Base-by-base conservation (phyloP, 2,113 vertebrate species). In the Ivindomyrus marchei region DNA sequence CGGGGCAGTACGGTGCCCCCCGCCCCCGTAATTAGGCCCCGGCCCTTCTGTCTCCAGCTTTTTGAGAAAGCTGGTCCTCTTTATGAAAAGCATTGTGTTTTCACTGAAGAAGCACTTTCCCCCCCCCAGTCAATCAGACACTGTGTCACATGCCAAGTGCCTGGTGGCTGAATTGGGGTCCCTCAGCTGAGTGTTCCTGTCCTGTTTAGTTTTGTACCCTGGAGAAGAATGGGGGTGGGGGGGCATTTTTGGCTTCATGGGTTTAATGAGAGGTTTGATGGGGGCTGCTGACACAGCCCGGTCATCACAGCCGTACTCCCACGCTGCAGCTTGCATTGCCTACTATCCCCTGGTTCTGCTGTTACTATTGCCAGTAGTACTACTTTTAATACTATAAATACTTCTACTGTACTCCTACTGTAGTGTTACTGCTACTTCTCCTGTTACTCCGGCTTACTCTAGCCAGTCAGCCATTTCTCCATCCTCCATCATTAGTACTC, bases 1-100 rank as follows among this genome's bases (percentile, higher is more conserved):
- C 93, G 91, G 93, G 93, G 94, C 93, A 92, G 83, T 49, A 50
- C 66, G 70, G 56, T 92, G 90, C 85, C 90, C 92, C 92, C 91
- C 74, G 5, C 31, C 13, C 27, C 31, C 86, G 90, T 88, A 92
- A 91, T 62, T 52, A 83, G 88, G 46, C 85, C 77, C 87, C 89
- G 0, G 74, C 50, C 9, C 27, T 39, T 70, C n/a, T 31, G 62
- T 70, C 62, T 70, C 62, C 2, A 27, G n/a, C 9, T 70, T 31
- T 31, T 70, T 13, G 24, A 31, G n/a, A 70, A 31, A 31, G 27
- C 62, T 0, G n/a, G 1, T 56, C 62, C 27, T 11, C 9, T 70
- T 31, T 31, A 31, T 70, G 62, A 70, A 70, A 70, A 31, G 62
- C 62, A 11, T 70, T 74, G 27, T 74, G n/a, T 36, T 74, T 74